These are phyloP conservation scores for Morpho achilles DNA, from an alignment of 2,888 invertebrate genomes.

Conservation along the genomic window DNA sequence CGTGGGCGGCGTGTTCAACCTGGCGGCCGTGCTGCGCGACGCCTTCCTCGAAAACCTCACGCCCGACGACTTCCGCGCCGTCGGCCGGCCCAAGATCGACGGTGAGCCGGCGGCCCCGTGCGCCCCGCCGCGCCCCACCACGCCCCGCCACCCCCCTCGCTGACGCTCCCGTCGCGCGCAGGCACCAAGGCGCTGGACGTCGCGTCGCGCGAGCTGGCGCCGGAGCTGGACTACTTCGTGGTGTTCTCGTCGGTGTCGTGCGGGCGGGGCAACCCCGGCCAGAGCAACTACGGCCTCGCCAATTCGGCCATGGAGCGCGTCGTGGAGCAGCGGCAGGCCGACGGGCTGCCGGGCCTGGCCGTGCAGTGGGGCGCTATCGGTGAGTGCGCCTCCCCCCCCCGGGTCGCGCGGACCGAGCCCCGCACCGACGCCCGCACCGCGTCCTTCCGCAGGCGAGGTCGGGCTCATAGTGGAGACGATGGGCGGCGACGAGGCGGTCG, in stretches of 20 bases:
- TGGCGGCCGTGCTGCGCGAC: slow-evolving; percentile 95
- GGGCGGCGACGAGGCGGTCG: slow-evolving; percentile 93
- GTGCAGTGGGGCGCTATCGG: slow-evolving; percentile 99
- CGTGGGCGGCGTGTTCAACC: slow-evolving; percentile 94
- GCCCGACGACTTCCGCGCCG: slow-evolving; percentile 87
- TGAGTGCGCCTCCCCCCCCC: slow-evolving; percentile 19
- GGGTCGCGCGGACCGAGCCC: slow-evolving; percentile 92
- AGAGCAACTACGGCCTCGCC: slow-evolving; percentile 97
- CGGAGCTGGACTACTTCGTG: slow-evolving; percentile 94
- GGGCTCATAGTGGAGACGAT: slow-evolving; percentile 94
- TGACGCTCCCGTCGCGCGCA: slow-evolving; percentile 26
- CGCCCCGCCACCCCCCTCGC: slow-evolving; percentile 35
- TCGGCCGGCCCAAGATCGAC: slow-evolving; percentile 91
- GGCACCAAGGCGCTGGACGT: slow-evolving; percentile 90
- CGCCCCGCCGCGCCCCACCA: slow-evolving; percentile 86
- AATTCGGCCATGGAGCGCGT: slow-evolving; percentile 99
- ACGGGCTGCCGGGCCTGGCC: slow-evolving; percentile 91
- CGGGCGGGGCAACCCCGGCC: slow-evolving; percentile 97
- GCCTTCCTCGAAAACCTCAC: slow-evolving; percentile 92
- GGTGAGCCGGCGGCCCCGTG: slow-evolving; percentile 88
- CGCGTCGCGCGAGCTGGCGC: slow-evolving; percentile 87
- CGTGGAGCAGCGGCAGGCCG: slow-evolving; percentile 89
- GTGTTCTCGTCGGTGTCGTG: slow-evolving; percentile 98
- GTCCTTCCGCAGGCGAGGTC: slow-evolving; percentile 84
- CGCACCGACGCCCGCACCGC: slow-evolving; percentile 99